These are phyloP conservation scores for Sylvicapra grimmia DNA, from an alignment of 2,113 vertebrate species.

Conservation along the genomic window DNA sequence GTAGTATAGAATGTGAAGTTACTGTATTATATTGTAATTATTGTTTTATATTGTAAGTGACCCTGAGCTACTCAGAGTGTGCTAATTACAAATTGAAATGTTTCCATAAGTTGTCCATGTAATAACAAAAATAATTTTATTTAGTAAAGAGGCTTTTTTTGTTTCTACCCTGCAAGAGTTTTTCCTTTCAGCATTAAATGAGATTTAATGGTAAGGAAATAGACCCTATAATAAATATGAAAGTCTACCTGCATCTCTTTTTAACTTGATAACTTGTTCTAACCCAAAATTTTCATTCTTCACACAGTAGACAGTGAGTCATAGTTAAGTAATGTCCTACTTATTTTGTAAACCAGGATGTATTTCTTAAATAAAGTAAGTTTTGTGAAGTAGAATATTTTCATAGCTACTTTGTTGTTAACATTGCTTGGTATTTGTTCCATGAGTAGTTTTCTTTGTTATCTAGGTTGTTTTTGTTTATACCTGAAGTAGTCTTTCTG, in stretches of 20 bases:
- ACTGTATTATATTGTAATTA: not conserved
- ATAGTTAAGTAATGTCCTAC: not conserved
- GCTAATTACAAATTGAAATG: not conserved
- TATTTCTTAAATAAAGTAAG: conserved; percentile 4
- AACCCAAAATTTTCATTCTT: not conserved
- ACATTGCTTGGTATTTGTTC: not conserved
- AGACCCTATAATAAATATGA: not conserved
- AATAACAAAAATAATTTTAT: not conserved
- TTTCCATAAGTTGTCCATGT: not conserved
- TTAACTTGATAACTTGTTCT: not conserved
- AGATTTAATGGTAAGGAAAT: not conserved
- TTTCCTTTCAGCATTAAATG: not conserved
- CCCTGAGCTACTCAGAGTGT: not conserved
- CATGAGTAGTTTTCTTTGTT: not conserved
- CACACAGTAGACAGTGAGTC: not conserved
- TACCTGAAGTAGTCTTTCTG: not conserved
- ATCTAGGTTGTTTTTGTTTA: not conserved
- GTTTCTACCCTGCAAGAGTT: not conserved
- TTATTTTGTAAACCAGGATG: not conserved
- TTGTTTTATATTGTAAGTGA: not conserved
- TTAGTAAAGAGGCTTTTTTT: not conserved
- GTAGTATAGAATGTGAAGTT: not conserved
- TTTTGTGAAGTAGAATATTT: not conserved
- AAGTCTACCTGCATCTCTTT: not conserved
- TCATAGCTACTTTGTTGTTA: not conserved